Conservation (phyloP, 2,113 vertebrate species). For the Pampusana beccarii region DNA sequence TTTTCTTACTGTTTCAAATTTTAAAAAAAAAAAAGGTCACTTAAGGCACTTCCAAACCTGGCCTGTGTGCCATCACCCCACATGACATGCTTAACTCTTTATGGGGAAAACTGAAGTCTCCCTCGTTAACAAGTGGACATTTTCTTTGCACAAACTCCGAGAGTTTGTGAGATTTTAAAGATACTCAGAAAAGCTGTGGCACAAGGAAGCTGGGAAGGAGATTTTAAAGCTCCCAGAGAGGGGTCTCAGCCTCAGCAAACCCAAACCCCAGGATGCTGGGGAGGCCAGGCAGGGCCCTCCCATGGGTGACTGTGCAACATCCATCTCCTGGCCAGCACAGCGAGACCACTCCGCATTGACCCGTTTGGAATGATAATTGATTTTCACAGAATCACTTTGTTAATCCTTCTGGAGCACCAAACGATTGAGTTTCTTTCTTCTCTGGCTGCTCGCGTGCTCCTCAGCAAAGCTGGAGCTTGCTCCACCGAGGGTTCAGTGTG, state of each 20-base stretch:
- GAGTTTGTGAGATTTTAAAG: background rate
- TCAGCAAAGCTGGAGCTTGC: background rate
- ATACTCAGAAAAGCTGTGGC: background rate
- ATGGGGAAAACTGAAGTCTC: background rate
- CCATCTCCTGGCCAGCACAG: fast-evolving
- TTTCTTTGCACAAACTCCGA: background rate
- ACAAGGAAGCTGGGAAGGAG: background rate
- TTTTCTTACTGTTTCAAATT: background rate
- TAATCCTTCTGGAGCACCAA: background rate
- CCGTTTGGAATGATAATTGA: conserved; percentile 3
- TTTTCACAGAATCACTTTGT: background rate
- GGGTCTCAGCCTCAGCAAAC: background rate
- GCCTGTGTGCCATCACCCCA: background rate
- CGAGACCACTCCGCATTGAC: background rate
- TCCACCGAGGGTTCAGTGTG: background rate
- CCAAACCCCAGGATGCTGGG: fast-evolving
- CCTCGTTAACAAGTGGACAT: background rate
- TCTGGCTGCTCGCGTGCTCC: conserved; percentile 2
- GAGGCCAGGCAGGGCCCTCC: background rate
- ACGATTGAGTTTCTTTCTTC: background rate
- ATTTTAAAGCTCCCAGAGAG: background rate
- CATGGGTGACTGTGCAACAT: fast-evolving
- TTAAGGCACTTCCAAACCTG: background rate
- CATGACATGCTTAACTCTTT: fast-evolving
- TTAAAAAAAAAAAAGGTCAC: background rate